phyloP scores from a whole-genome alignment of 1,140 invertebrate genomes.

The Trichoplusia ni region DNA sequence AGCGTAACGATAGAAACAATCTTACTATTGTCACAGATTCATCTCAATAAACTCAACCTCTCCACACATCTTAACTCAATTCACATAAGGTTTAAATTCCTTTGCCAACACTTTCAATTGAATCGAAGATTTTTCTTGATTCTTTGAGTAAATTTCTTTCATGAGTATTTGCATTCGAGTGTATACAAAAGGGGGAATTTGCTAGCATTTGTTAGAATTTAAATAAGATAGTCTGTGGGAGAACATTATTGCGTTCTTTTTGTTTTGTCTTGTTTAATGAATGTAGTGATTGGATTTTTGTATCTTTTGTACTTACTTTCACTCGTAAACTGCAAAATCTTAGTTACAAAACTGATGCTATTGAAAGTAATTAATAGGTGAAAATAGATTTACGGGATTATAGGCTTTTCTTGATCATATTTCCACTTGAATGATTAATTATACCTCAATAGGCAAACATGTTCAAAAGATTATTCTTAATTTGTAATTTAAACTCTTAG shows the following conservation, averaged over 20 bases:
- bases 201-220: constrained; percentile 56
- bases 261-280: constrained; percentile 5
- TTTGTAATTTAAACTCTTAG: too few relatives aligned
- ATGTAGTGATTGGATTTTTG: background rate
- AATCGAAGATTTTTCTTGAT: constrained; percentile 57
- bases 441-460: too few relatives aligned
- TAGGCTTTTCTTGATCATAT: too few relatives aligned
- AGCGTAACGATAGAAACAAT: too few relatives aligned
- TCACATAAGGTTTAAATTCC: constrained; percentile 38
- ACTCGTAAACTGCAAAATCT: background rate
- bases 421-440: too few relatives aligned
- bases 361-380: too few relatives aligned
- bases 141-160: constrained; percentile 55
- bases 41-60: too few relatives aligned
- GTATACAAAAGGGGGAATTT: constrained; percentile 61
- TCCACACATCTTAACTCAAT: constrained; percentile 1
- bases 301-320: background rate
- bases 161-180: constrained; percentile 58
- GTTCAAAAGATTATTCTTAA: too few relatives aligned
- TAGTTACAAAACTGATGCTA: too few relatives aligned
- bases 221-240: constrained; percentile 40
- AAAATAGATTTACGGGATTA: too few relatives aligned
- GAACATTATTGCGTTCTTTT: constrained; percentile 38
- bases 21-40: too few relatives aligned
- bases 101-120: constrained; percentile 44